These are phyloP conservation scores for Microdon myrmicae DNA, from an alignment of 2,888 invertebrate species.

Conservation along the genomic window DNA sequence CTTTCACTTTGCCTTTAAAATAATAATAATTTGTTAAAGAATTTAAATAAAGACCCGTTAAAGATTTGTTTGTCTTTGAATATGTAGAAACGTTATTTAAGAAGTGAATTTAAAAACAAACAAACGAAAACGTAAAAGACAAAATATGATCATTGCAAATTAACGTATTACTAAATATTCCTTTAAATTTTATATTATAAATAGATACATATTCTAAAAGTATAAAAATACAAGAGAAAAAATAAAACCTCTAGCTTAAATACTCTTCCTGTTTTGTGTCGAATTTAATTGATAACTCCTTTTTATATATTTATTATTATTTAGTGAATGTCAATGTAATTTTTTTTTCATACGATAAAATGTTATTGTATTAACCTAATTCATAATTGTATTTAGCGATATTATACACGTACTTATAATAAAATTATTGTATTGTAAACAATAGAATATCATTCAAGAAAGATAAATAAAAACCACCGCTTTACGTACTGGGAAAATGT, in stretches of 20 bases:
- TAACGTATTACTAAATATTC: too few relatives aligned
- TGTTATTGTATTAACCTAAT: conserved; percentile 33
- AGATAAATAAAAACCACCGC: conserved; percentile 66
- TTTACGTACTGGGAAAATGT: conserved; percentile 60
- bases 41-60: background rate
- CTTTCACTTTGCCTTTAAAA: conserved; percentile 12
- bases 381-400: conserved; percentile 45
- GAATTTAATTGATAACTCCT: background rate
- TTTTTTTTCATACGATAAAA: conserved; percentile 26
- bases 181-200: conserved; percentile 31
- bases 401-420: conserved; percentile 34
- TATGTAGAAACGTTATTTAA: conserved; percentile 12
- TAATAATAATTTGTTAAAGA: conserved; percentile 18
- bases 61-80: too few relatives aligned
- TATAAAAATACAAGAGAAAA: conserved; percentile 15
- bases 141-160: too few relatives aligned
- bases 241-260: conserved; percentile 11
- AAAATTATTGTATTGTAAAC: conserved; percentile 44
- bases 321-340: conserved; percentile 35
- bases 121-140: too few relatives aligned
- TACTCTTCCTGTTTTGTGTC: too few relatives aligned
- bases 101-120: conserved; percentile 5
- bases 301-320: conserved; percentile 31
- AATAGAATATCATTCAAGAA: conserved; percentile 41
- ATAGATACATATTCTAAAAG: conserved; percentile 4